Percentiles rank a stretch among this genome's conserved stretches.
These are phyloP conservation scores for Labeo catla DNA, from an alignment of 2,113 vertebrate genomes.

Conservation along the genomic window DNA sequence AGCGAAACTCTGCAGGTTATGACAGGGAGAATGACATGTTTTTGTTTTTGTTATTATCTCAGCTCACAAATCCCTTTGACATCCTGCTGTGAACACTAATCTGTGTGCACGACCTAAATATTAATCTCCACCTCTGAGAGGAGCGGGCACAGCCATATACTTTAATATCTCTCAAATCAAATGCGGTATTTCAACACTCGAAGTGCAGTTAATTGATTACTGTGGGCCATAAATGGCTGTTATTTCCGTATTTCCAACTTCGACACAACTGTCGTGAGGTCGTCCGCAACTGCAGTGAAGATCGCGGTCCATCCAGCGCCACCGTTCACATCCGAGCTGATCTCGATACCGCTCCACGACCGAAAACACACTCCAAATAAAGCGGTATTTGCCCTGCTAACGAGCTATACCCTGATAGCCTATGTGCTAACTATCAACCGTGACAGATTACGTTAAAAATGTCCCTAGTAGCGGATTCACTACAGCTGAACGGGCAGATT, in stretches of 20 bases:
- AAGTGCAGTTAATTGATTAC: constrained; percentile 37
- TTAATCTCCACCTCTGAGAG: constrained; percentile 4
- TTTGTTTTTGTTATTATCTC: constrained; percentile 34
- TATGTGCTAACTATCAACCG: constrained; percentile 39
- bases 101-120: constrained; percentile 38
- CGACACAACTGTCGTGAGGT: constrained; percentile 41
- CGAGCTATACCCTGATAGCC: constrained; percentile 25
- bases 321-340: not conserved
- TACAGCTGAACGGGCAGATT: not conserved
- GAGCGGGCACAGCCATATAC: not conserved
- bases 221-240: constrained; percentile 48
- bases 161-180: not conserved
- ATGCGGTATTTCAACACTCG: not conserved
- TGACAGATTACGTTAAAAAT: constrained; percentile 51
- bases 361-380: constrained; percentile 1
- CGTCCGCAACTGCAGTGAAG: constrained; percentile 1
- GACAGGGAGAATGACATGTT: constrained; percentile 19
- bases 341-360: not conserved
- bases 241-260: constrained; percentile 58
- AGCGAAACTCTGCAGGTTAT: not conserved
- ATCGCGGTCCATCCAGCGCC: not conserved
- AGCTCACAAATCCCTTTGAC: constrained; percentile 64
- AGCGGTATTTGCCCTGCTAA: constrained; percentile 23
- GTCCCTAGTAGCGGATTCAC: not conserved
- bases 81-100: constrained; percentile 61